Percentiles rank a stretch among this genome's conserved stretches.
phyloP scores from a whole-genome alignment of 2,888 invertebrate species.

The Pelosia muscerda region DNA sequence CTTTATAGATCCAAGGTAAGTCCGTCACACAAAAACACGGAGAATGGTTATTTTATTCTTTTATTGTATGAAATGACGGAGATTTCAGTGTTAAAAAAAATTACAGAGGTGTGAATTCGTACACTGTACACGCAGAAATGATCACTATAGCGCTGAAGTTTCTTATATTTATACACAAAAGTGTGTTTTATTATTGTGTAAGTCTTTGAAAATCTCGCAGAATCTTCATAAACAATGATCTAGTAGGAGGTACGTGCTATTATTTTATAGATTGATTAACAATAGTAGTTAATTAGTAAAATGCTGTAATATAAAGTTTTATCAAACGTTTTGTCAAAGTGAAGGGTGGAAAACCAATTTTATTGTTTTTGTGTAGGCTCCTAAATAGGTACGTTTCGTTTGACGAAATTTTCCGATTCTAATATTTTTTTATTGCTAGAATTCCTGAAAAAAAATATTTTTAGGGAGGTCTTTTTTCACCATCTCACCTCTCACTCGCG shows the following conservation, averaged over 20 bases:
- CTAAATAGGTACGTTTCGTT: not conserved
- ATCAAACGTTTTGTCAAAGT: not conserved
- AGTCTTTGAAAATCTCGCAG: conserved; percentile 5
- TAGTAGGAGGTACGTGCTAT: not conserved
- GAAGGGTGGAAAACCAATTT: not conserved
- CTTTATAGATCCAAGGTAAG: conserved; percentile 72
- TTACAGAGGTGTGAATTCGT: conserved; percentile 45
- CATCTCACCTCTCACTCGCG: no score
- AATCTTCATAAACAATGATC: not conserved
- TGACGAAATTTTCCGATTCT: no score
- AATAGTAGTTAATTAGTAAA: not conserved
- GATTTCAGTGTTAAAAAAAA: conserved; percentile 36
- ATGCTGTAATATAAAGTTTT: not conserved
- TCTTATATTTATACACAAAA: conserved; percentile 61
- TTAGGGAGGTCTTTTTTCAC: no score
- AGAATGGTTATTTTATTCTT: conserved; percentile 49
- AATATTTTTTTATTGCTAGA: no score
- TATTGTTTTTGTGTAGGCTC: conserved; percentile 13
- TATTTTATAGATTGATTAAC: not conserved
- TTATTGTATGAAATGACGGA: conserved; percentile 32
- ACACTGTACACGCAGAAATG: conserved; percentile 52
- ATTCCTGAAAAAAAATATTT: no score
- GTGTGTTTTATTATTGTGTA: conserved; percentile 38
- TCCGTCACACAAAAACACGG: conserved; percentile 61
- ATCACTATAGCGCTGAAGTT: conserved; percentile 25